Evolutionary conservation across 92 coral and sea anemone genomes (phyloP).

Genomic region (Virgularia gustaviana): DNA sequence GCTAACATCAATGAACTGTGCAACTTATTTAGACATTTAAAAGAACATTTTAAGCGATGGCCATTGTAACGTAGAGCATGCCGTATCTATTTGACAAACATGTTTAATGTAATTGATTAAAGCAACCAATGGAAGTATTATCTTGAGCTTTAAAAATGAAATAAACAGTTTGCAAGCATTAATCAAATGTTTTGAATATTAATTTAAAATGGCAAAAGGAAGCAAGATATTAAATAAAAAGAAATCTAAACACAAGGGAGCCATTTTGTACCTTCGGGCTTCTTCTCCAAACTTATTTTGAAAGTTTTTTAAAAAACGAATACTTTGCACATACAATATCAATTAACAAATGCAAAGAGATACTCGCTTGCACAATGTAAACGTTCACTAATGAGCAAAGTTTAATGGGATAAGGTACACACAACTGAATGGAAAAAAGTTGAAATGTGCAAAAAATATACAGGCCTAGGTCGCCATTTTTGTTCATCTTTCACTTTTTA

Average conservation of each 20-base stretch:
- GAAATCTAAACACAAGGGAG: not conserved
- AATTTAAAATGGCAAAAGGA: not conserved
- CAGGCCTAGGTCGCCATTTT: conserved; percentile 8
- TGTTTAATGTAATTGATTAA: conserved; percentile 7
- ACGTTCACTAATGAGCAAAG: not conserved
- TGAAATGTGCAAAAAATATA: not conserved
- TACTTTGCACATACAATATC: not conserved
- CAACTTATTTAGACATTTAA: too few relatives aligned
- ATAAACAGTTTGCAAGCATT: conserved; percentile 37
- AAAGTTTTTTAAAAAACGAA: too few relatives aligned
- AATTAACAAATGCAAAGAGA: not conserved
- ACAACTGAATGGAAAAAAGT: not conserved
- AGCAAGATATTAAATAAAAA: not conserved
- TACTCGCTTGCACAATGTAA: not conserved
- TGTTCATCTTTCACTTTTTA: not conserved
- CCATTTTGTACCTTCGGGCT: conserved; percentile 25
- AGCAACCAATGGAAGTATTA: conserved; percentile 11
- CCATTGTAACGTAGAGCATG: conserved; percentile 29
- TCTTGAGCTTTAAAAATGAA: conserved; percentile 33
- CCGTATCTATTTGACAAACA: conserved; percentile 33
- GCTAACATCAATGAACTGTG: conserved; percentile 29
- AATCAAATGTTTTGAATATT: not conserved
- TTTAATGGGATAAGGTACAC: not conserved
- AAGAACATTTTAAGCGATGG: conserved; percentile 23
- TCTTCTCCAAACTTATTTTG: conserved; percentile 14